Base-by-base conservation (phyloP, 2,113 vertebrate species). In the Callipepla squamata region DNA sequence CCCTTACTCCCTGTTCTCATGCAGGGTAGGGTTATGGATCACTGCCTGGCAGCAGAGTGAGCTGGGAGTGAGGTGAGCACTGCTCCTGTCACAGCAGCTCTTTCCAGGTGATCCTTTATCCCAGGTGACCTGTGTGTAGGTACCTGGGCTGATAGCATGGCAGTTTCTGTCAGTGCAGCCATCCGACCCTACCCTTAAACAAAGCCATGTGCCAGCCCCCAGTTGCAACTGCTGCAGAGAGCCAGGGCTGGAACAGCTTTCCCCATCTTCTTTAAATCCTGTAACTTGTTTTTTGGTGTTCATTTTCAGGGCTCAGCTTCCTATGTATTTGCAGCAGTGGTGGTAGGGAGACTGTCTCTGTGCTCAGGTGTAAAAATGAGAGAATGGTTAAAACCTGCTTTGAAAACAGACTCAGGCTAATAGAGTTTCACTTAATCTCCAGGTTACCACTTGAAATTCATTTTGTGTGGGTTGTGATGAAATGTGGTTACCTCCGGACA, bases 101-200 rank as follows among this genome's bases (percentile, higher is more conserved):
- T 79, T 95, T 95, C 82, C 76, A 89, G 89, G 85, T 38, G 32
- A 51, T 77, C 89, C 73, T 85, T 94, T 72, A 80, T 89, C 72
- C 93, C 93, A 95, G 95, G 87, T 92, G 89, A 94, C 88, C 92
- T 70, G 8, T 10, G 47, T 59, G 83, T 47, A 25, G 81, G 74
- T 83, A 57, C 85, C 83, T 77, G 10, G 4, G 59, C 3, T 59
- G 81, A 87, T 82, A 68, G 70, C 55, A 25, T 2, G 55, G 63
- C 67, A 58, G 7, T 82, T 94, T 89, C 82, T 77, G 70, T 77
- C 42, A 36, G 44, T 6, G 63, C 63, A 59, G 72, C 19, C 45
- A 32, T 58, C 90, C 53, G 59, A 66, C 72, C 74, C 44, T 90
- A 42, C 40, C 34, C 55, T 93, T 50, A 61, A 76, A 78, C 44